Percentiles rank a stretch among this genome's conserved stretches.
phyloP scores from a whole-genome alignment of 1,140 invertebrate species.

The Hestina assimilis region DNA sequence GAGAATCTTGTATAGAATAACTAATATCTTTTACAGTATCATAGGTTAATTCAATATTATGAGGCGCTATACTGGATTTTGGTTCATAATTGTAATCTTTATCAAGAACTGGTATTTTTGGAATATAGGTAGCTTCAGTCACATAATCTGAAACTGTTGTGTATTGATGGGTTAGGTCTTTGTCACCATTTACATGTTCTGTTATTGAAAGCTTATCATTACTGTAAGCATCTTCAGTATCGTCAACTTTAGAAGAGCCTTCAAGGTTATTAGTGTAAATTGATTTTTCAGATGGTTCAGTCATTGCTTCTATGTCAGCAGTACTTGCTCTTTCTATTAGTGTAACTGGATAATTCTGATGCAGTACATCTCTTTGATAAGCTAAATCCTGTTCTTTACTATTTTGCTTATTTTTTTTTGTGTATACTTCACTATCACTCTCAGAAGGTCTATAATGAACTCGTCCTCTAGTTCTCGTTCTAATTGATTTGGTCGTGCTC shows the following conservation, averaged over 20 bases:
- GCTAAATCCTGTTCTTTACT: constrained; percentile 71
- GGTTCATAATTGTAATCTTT: constrained; percentile 50
- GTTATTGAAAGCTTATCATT: constrained; percentile 57
- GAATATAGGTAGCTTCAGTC: constrained; percentile 38
- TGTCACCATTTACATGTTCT: constrained; percentile 36
- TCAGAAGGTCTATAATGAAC: constrained; percentile 63
- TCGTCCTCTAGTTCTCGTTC: constrained; percentile 63
- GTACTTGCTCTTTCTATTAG: constrained; percentile 71
- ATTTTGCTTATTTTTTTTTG: constrained; percentile 56
- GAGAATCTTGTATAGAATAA: constrained; percentile 38
- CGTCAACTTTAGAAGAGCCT: constrained; percentile 41
- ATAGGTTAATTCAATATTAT: constrained; percentile 31
- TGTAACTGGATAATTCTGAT: constrained; percentile 80
- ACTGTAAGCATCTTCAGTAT: constrained; percentile 67
- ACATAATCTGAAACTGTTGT: constrained; percentile 24
- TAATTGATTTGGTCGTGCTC: constrained; percentile 51
- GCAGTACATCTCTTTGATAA: constrained; percentile 80
- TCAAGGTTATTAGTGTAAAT: constrained; percentile 41
- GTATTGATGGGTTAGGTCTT: constrained; percentile 18
- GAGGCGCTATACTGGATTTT: constrained; percentile 42
- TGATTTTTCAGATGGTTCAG: constrained; percentile 54
- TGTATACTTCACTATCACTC: constrained; percentile 54
- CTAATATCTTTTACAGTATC: constrained; percentile 47
- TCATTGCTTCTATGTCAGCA: constrained; percentile 68
- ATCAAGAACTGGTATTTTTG: constrained; percentile 32